Evolutionary conservation across 2,797 vertebrate species (phyloP).

Genomic region (Heterohyrax brucei): DNA sequence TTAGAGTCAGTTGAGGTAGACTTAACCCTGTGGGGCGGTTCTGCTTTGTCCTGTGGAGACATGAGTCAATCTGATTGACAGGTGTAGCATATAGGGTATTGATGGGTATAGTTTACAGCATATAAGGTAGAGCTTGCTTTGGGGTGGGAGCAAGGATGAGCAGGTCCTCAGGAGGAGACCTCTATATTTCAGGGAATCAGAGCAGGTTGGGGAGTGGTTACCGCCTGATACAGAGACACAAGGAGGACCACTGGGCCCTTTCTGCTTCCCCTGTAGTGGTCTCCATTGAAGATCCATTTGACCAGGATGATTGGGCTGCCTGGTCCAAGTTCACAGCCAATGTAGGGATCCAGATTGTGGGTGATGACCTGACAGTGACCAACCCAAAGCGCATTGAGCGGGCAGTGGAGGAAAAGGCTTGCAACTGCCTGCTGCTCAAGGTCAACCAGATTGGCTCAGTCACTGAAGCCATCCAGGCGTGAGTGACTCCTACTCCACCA

Average conservation of each 20-base stretch:
- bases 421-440: conserved; percentile 97
- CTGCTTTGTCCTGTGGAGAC: no score
- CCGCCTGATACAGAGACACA: background rate
- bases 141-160: background rate
- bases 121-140: background rate
- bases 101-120: no score
- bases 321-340: conserved; percentile 96
- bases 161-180: background rate
- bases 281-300: conserved; percentile 97
- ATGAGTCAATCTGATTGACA: no score
- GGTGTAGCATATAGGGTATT: no score
- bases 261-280: conserved; percentile 91
- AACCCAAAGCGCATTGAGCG: conserved; percentile 96
- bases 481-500: conserved; percentile 85
- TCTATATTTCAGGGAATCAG: background rate
- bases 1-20: background rate
- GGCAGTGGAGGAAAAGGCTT: conserved; percentile 96
- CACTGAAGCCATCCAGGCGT: conserved; percentile 97
- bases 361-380: conserved; percentile 96
- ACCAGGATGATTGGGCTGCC: conserved; percentile 97
- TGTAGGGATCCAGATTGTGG: conserved; percentile 96
- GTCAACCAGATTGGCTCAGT: conserved; percentile 98
- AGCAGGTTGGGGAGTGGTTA: background rate
- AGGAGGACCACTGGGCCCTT: background rate
- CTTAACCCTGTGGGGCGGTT: no score